Conservation (phyloP, 64 coral and sea anemone genomes). For the Acropora tenuis region DNA sequence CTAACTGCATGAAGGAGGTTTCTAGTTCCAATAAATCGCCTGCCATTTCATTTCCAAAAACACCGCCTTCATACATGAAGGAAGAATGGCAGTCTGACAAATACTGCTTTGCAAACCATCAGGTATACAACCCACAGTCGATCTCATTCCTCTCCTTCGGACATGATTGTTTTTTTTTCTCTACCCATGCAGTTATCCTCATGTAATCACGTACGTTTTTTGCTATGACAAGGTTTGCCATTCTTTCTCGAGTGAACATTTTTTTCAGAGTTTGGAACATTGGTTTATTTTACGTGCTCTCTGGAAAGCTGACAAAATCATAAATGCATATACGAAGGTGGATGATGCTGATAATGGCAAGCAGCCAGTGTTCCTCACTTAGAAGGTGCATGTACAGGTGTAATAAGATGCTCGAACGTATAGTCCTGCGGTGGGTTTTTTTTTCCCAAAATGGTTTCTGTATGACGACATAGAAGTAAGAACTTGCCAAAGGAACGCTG, state of each 20-base stretch:
- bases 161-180: constrained; percentile 23
- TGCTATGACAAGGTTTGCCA: neutral
- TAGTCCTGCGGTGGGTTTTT: constrained; percentile 19
- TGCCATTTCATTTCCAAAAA: constrained; percentile 24
- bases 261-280: constrained; percentile 24
- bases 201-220: neutral
- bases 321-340: constrained; percentile 17
- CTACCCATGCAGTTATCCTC: neutral
- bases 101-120: neutral
- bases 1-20: constrained; percentile 51
- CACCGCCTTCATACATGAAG: neutral
- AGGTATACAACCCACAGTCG: constrained; percentile 22
- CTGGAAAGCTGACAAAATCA: constrained; percentile 17
- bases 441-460: constrained; percentile 4
- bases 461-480: constrained; percentile 52
- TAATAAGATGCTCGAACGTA: constrained; percentile 1
- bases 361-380: constrained; percentile 40
- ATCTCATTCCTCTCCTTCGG: constrained; percentile 3
- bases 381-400: constrained; percentile 22
- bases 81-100: constrained; percentile 1
- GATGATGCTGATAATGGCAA: constrained; percentile 44
- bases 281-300: neutral
- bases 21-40: constrained; percentile 44
- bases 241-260: constrained; percentile 19
- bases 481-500: constrained; percentile 1